A percentile compares a stretch with the other conserved stretches of the same genome.
Evolutionary conservation across 2,797 vertebrate genomes (phyloP).

Genomic region (Xenentodon cancila): DNA sequence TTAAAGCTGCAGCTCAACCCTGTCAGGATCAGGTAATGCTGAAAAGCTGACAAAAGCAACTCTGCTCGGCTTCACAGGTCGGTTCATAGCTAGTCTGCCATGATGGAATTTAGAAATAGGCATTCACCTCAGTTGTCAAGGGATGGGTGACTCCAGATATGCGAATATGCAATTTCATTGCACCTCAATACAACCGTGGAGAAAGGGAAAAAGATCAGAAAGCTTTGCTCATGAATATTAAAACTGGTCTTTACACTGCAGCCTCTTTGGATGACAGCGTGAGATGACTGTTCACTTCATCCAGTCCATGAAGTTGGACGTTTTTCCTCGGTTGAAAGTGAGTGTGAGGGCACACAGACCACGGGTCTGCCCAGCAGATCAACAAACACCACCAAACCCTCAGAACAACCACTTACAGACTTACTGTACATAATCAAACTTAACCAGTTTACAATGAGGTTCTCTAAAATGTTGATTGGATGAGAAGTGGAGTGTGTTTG

Average conservation of each 20-base stretch:
- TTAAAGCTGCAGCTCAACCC: constrained; percentile 31
- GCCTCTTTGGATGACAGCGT: constrained; percentile 36
- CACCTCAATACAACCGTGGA: constrained; percentile 42
- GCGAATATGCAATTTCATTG: constrained; percentile 26
- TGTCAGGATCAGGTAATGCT: constrained; percentile 53
- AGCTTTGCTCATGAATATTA: constrained; percentile 60
- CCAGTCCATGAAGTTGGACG: too few relatives aligned
- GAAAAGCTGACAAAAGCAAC: constrained; percentile 54
- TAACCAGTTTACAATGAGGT: too few relatives aligned
- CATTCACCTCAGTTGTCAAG: constrained; percentile 17
- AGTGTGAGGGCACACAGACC: too few relatives aligned
- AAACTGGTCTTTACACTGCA: constrained; percentile 60
- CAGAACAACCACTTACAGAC: too few relatives aligned
- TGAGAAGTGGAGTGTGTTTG: background rate
- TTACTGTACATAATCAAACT: too few relatives aligned
- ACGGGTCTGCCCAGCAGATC: too few relatives aligned
- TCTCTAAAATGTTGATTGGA: background rate
- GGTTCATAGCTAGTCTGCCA: constrained; percentile 28
- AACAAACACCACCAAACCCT: too few relatives aligned
- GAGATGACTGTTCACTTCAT: constrained; percentile 7
- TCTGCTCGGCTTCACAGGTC: constrained; percentile 19
- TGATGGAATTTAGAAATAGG: constrained; percentile 39
- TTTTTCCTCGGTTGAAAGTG: too few relatives aligned
- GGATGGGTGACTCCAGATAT: constrained; percentile 35
- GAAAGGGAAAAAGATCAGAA: constrained; percentile 40